Conservation (phyloP, 1,140 invertebrate genomes). For the Druon quercuslanigerum region DNA sequence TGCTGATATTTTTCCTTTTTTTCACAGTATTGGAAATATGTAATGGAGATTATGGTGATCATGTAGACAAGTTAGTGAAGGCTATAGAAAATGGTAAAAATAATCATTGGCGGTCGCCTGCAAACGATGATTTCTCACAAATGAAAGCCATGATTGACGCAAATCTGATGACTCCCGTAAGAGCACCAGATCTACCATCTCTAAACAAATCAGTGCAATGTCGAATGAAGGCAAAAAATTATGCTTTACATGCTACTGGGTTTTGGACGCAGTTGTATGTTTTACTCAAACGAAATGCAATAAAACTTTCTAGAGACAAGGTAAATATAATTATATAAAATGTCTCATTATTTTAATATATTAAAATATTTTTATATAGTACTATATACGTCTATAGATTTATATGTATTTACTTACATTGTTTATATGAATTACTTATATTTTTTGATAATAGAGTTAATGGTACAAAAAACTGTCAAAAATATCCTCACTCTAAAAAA, state of each 20-base stretch:
- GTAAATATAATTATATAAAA: conserved; percentile 46
- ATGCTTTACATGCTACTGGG: conserved; percentile 71
- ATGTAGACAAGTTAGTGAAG: conserved; percentile 77
- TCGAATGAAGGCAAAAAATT: conserved; percentile 39
- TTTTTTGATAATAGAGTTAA: no score
- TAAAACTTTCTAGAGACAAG: conserved; percentile 70
- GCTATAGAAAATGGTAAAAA: conserved; percentile 84
- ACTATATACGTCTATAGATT: no score
- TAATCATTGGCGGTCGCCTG: conserved; percentile 74
- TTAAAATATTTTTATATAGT: no score
- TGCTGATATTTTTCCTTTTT: conserved; percentile 46
- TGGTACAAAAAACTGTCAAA: no score
- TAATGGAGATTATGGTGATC: conserved; percentile 85
- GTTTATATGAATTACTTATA: no score
- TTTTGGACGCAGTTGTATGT: conserved; percentile 79
- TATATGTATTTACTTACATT: no score
- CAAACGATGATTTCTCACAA: conserved; percentile 38
- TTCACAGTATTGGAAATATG: conserved; percentile 84
- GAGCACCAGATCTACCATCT: conserved; percentile 45
- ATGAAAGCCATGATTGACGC: conserved; percentile 47
- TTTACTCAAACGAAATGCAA: conserved; percentile 77
- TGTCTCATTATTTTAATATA: no score
- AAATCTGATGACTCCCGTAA: conserved; percentile 45
- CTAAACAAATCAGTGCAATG: conserved; percentile 11
- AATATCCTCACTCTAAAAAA: no score